Percentiles rank a stretch among this genome's conserved stretches.
These are phyloP conservation scores for Amphiura filiformis DNA, from an alignment of 35 echinoderm and acorn worm species.

Conservation along the genomic window DNA sequence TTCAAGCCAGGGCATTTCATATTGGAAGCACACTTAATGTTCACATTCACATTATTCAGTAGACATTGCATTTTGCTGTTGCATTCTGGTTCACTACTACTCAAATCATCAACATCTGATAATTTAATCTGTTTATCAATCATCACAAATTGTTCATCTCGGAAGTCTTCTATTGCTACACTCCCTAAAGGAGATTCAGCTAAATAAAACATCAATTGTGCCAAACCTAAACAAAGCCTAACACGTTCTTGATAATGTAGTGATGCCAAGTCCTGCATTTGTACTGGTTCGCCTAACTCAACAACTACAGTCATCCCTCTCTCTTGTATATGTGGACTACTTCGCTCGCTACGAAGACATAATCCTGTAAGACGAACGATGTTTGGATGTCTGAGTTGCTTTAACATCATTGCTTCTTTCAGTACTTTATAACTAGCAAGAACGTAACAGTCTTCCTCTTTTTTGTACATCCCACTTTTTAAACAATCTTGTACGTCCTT, in stretches of 20 bases:
- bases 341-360: conserved; percentile 86
- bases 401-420: conserved; percentile 85
- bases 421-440: conserved; percentile 89
- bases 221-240: conserved; percentile 56
- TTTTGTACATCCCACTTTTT: conserved; percentile 57
- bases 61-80: conserved; percentile 70
- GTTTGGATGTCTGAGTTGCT: conserved; percentile 66
- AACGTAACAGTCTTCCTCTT: conserved; percentile 87
- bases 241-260: neutral
- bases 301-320: conserved; percentile 84
- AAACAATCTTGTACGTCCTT: conserved; percentile 72
- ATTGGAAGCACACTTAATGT: conserved; percentile 52
- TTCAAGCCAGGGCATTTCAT: conserved; percentile 76
- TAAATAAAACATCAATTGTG: conserved; percentile 61
- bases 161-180: conserved; percentile 63
- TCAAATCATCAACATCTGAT: conserved; percentile 83
- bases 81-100: conserved; percentile 70
- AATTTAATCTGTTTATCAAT: conserved; percentile 67
- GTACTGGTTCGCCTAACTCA: conserved; percentile 76
- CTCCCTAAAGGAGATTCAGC: conserved; percentile 86
- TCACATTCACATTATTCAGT: conserved; percentile 8
- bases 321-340: conserved; percentile 75
- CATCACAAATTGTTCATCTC: conserved; percentile 88
- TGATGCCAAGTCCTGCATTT: conserved; percentile 60
- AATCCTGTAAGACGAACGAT: conserved; percentile 75